Evolutionary conservation across 2,888 invertebrate genomes (phyloP).

Genomic region (Artemia sp.): DNA sequence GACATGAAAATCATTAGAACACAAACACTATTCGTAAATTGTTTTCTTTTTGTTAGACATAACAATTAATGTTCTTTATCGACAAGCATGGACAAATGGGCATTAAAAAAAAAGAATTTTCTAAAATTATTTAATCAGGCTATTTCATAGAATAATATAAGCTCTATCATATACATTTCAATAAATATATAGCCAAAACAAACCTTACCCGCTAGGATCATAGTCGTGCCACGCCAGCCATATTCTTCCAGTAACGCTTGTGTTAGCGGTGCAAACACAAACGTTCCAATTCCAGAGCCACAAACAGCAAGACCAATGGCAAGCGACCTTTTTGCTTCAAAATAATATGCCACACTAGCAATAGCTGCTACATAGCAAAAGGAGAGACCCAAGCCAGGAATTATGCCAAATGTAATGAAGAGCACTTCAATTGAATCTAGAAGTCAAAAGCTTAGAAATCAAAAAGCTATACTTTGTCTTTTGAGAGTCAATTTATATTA

Average conservation of each 20-base stretch:
- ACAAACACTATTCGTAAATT: too few species aligned
- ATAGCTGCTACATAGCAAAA: conserved; percentile 74
- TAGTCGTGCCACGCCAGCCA: conserved; percentile 63
- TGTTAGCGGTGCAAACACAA: conserved; percentile 63
- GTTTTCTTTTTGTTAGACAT: too few species aligned
- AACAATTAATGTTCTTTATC: too few species aligned
- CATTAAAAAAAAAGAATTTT: too few species aligned
- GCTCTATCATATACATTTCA: too few species aligned
- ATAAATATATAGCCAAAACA: neutral
- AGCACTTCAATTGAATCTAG: conserved; percentile 56
- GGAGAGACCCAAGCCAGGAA: conserved; percentile 67
- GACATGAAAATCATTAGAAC: too few species aligned
- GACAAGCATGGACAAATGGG: too few species aligned
- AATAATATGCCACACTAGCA: conserved; percentile 75
- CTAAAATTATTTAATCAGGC: too few species aligned
- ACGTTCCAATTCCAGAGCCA: conserved; percentile 73
- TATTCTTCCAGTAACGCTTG: conserved; percentile 51
- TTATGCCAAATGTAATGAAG: conserved; percentile 62
- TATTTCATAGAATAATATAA: too few species aligned
- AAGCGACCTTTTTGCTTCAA: conserved; percentile 61
- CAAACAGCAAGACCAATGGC: conserved; percentile 73
- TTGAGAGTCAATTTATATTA: too few species aligned
- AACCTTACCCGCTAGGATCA: conserved; percentile 47
- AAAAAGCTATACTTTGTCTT: too few species aligned
- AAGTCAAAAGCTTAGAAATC: neutral